A percentile compares a stretch with the other conserved stretches of the same genome.
Conservation (phyloP, 2,113 vertebrate species). For the Myotis lucifugus region DNA sequence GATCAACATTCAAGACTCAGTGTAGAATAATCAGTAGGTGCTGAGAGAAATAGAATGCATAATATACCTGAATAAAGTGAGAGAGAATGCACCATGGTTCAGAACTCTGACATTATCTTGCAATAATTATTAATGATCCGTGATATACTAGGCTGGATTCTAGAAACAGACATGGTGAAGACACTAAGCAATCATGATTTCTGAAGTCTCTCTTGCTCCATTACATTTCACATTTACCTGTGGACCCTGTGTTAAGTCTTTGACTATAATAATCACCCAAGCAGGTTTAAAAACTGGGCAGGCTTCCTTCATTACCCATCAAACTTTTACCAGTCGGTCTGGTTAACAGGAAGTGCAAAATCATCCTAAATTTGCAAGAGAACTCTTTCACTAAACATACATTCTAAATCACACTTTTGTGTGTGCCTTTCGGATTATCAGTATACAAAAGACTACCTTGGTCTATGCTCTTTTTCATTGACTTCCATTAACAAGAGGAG, state of each 20-base stretch:
- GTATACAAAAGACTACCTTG: not conserved
- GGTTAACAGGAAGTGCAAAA: not conserved
- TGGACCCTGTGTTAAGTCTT: not conserved
- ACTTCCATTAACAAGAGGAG: not conserved
- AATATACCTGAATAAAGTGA: not conserved
- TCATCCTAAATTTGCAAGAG: not conserved
- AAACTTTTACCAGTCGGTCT: not conserved
- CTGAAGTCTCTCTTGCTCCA: not conserved
- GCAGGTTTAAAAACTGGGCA: not conserved
- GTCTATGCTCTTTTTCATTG: not conserved
- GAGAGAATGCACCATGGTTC: not conserved
- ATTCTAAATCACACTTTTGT: not conserved
- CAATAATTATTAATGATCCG: not conserved
- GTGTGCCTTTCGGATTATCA: not conserved
- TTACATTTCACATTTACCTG: not conserved
- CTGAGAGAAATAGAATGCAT: not conserved
- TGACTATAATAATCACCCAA: not conserved
- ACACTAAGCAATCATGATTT: not conserved
- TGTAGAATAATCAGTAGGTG: not conserved
- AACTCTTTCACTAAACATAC: not conserved
- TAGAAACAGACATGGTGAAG: not conserved
- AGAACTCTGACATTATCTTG: not conserved
- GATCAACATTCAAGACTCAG: slow-evolving; percentile 64
- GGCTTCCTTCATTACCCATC: not conserved
- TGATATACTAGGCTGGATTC: not conserved